Evolutionary conservation across 1,140 invertebrate genomes (phyloP).

Genomic region (Tetragonula clypearis): DNA sequence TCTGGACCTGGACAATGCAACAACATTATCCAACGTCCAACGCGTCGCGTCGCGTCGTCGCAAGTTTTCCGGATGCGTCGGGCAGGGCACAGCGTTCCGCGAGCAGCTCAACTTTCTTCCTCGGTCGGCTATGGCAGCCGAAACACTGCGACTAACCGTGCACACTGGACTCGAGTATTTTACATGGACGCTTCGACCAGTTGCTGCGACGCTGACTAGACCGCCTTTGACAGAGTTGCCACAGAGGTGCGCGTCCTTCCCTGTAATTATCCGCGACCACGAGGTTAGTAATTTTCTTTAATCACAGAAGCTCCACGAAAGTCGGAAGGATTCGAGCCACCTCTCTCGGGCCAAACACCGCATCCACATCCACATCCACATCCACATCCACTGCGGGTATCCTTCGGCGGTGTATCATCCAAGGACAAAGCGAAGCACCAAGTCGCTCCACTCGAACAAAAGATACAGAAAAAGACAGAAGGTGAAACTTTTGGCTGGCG

Average conservation of each 20-base stretch:
- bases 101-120: constrained; percentile 27
- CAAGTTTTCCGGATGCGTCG: constrained; percentile 23
- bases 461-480: constrained; percentile 4
- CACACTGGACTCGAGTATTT: constrained; percentile 32
- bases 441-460: not conserved
- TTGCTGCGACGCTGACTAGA: not conserved
- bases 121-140: not conserved
- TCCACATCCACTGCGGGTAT: not conserved
- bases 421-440: constrained; percentile 39
- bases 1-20: not conserved
- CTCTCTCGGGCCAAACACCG: constrained; percentile 31
- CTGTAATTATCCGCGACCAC: constrained; percentile 74
- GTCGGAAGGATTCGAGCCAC: constrained; percentile 66
- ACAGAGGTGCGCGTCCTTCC: constrained; percentile 4
- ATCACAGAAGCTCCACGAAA: constrained; percentile 72
- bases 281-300: constrained; percentile 78
- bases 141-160: constrained; percentile 23
- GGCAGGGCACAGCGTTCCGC: not conserved
- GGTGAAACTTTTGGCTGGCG: no score
- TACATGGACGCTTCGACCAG: constrained; percentile 6
- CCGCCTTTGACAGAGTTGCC: not conserved
- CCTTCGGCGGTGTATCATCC: constrained; percentile 1
- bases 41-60: not conserved
- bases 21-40: constrained; percentile 4
- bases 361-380: not conserved